Evolutionary conservation across 2,888 invertebrate species (phyloP), one percentile per base, ranked within the genome.

Genomic region (Cyrtodaria siliqua): DNA sequence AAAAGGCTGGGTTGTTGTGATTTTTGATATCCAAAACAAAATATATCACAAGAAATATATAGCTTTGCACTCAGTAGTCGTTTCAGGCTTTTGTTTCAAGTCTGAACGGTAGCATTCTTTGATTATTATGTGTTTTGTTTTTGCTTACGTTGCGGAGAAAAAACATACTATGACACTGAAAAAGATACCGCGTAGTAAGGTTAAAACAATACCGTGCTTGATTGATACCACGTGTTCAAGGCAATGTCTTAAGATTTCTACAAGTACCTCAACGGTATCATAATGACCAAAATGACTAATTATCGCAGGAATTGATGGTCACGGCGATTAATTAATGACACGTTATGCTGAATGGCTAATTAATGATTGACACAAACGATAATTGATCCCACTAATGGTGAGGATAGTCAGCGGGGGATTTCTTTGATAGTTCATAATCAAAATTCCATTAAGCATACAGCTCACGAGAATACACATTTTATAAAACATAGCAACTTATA

Each of bases 261-360:
- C 33, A 26, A 40, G 26, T 26, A 26, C 55, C 53, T 40, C 24
- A 55, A 55, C 53, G 52, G 16, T 56, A 66, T 66, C 66, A 55
- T 16, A 68, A 61, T 61, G 53, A 60, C 60, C 60, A 23, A 44
- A 61, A 53, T 68, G 68, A 60, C 60, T 60, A 53, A 68, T 53
- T 68, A 60, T 61, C 50, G 20, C 49, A 27, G 57, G 38, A 14
- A 50, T 49, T 9, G 67, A 67, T 67, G 38, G 63, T 63, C 42
- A 42, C n/a, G 49, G n/a, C 42, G 71, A 71, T 71, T 63, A n/a
- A 29, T 27, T 71, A 71, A 44, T 71, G 71, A 71, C 71, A 71
- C 63, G 59, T 56, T 57, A 52, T 29, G 18, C 44, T 49, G 29
- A 50, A 44, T 42, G n/a, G 52, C 27, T 71, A 63, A 63, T 63